Evolutionary conservation across 2,888 invertebrate species (phyloP).

Genomic region (Ophraella communa): DNA sequence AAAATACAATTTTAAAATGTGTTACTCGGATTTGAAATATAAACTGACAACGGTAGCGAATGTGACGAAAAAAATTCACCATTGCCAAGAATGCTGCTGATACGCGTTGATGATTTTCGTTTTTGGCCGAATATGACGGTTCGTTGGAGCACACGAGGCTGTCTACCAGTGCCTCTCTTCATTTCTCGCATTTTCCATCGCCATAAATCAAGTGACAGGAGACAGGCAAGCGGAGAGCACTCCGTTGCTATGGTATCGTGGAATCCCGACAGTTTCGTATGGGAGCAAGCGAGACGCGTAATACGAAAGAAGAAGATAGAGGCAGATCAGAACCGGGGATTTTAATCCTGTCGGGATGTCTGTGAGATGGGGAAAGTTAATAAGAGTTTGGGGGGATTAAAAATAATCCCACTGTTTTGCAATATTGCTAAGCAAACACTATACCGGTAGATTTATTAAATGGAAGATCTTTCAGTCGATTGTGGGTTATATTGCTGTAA

Average conservation of each 20-base stretch:
- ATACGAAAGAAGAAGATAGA: slow-evolving; percentile 38
- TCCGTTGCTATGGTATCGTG: slow-evolving; percentile 63
- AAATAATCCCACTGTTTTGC: slow-evolving; percentile 62
- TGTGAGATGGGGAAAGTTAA: slow-evolving; percentile 60
- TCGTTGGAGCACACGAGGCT: slow-evolving; percentile 45
- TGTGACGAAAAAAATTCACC: slow-evolving; percentile 29
- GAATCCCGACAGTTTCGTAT: slow-evolving; percentile 60
- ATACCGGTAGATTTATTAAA: slow-evolving; percentile 38
- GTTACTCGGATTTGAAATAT: slow-evolving; percentile 9
- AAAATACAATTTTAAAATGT: background rate
- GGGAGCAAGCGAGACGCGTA: slow-evolving; percentile 32
- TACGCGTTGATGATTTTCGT: slow-evolving; percentile 44
- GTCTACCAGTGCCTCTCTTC: slow-evolving; percentile 61
- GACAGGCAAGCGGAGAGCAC: slow-evolving; percentile 61
- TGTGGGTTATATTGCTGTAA: background rate
- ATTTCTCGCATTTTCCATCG: slow-evolving; percentile 64
- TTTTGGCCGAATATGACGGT: slow-evolving; percentile 45
- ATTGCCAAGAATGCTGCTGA: slow-evolving; percentile 18
- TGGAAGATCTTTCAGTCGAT: slow-evolving; percentile 29
- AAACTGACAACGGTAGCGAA: slow-evolving; percentile 13
- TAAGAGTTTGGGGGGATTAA: slow-evolving; percentile 62
- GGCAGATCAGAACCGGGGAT: slow-evolving; percentile 59
- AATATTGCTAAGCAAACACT: slow-evolving; percentile 54
- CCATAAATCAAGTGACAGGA: slow-evolving; percentile 64
- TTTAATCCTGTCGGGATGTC: slow-evolving; percentile 60